These are phyloP conservation scores for Wiebesia pumilae DNA, from an alignment of 1,140 invertebrate genomes.

Conservation along the genomic window DNA sequence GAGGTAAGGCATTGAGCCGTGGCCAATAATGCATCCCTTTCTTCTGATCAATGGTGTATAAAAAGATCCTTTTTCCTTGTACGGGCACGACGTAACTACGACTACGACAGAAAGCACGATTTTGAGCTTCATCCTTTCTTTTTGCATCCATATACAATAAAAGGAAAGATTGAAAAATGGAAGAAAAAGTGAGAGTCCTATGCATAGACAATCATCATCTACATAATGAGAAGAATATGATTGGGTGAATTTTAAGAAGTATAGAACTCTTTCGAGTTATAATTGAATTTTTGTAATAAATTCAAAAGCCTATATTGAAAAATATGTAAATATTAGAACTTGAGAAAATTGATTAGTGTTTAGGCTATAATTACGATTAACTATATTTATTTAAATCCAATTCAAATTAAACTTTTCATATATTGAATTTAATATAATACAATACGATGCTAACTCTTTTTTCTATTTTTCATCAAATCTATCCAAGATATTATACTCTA, in stretches of 20 bases:
- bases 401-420: background rate
- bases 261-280: slow-evolving; percentile 25
- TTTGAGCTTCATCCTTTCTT: background rate
- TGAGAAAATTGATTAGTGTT: background rate
- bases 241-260: slow-evolving; percentile 34
- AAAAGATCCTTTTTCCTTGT: slow-evolving; percentile 47
- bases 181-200: background rate
- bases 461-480: too few relatives aligned
- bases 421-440: too few relatives aligned
- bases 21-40: slow-evolving; percentile 53
- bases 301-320: background rate
- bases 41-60: slow-evolving; percentile 51
- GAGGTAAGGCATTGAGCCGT: slow-evolving; percentile 52
- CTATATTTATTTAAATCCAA: background rate
- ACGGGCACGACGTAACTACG: background rate
- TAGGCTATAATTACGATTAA: background rate
- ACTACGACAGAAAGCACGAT: slow-evolving; percentile 28
- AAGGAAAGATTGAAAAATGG: background rate
- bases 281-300: slow-evolving; percentile 18
- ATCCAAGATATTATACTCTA: background rate
- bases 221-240: slow-evolving; percentile 3
- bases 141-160: background rate
- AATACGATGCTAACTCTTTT: too few relatives aligned
- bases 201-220: slow-evolving; percentile 1
- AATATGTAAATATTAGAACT: background rate